phyloP scores from a whole-genome alignment of 1,140 invertebrate genomes.

The Drosophila yakuba region DNA sequence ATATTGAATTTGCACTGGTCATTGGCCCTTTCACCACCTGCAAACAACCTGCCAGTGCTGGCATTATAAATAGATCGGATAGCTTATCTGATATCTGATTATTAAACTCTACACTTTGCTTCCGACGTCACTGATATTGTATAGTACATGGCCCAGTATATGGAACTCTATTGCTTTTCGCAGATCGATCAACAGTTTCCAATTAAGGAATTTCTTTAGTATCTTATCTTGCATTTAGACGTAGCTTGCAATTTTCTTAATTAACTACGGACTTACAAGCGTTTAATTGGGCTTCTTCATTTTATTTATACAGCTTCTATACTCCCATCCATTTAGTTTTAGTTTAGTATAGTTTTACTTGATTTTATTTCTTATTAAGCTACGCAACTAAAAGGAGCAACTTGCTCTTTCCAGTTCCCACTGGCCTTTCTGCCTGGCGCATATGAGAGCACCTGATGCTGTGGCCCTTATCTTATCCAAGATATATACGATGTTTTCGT shows the following conservation, averaged over 20 bases:
- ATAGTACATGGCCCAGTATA: not conserved
- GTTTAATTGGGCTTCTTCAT: not conserved
- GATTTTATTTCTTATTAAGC: not conserved
- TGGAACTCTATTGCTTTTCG: not conserved
- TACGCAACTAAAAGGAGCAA: not conserved
- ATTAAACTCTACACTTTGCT: conserved; percentile 15
- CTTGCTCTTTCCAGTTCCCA: conserved; percentile 20
- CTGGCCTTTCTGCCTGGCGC: not conserved
- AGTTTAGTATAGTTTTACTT: not conserved
- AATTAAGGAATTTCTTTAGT: conserved; percentile 6
- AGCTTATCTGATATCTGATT: conserved; percentile 17
- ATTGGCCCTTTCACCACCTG: conserved; percentile 30
- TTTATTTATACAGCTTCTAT: too few relatives aligned
- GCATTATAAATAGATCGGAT: conserved; percentile 2
- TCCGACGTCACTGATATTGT: conserved; percentile 3
- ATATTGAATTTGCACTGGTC: conserved; percentile 23
- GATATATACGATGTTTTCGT: conserved; percentile 39
- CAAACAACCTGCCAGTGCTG: not conserved
- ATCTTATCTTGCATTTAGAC: conserved; percentile 28
- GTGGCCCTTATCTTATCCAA: conserved; percentile 34
- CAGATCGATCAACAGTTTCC: conserved; percentile 25
- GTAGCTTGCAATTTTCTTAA: not conserved
- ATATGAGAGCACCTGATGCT: conserved; percentile 10
- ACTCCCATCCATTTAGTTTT: not conserved
- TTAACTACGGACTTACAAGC: not conserved